phyloP scores from a whole-genome alignment of 2,113 vertebrate genomes.

The Hystrix cristata region DNA sequence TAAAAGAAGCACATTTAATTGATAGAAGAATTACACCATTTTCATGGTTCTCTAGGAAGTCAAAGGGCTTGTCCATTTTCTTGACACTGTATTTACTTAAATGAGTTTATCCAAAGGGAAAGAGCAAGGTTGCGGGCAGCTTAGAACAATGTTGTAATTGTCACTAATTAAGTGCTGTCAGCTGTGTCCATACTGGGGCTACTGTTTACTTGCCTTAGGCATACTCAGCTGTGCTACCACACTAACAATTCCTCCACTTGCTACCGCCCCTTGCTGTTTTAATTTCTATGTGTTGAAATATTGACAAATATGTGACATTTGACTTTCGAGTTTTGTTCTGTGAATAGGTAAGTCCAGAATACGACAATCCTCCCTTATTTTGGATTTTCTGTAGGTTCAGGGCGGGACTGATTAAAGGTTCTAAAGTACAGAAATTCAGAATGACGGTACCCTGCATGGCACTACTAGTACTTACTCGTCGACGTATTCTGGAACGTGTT shows the following conservation, averaged over 20 bases:
- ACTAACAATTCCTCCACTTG: constrained; percentile 79
- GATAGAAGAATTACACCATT: constrained; percentile 65
- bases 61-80: constrained; percentile 80
- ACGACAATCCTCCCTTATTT: constrained; percentile 57
- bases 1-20: constrained; percentile 52
- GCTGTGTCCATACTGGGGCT: constrained; percentile 90
- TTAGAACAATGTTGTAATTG: constrained; percentile 87
- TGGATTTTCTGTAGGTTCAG: constrained; percentile 20
- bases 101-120: constrained; percentile 87
- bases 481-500: neutral
- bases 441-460: neutral
- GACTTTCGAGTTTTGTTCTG: constrained; percentile 84
- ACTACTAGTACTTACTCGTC: neutral
- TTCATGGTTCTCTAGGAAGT: constrained; percentile 57
- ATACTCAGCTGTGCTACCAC: constrained; percentile 79
- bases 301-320: constrained; percentile 71
- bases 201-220: constrained; percentile 87
- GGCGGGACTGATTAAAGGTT: neutral
- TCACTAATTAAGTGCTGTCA: constrained; percentile 91
- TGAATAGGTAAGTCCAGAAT: constrained; percentile 81
- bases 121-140: constrained; percentile 85
- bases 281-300: constrained; percentile 85
- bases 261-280: constrained; percentile 65
- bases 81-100: constrained; percentile 88
- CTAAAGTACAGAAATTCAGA: neutral